Conservation (phyloP, 2,888 invertebrate species). For the Eurois occulta region DNA sequence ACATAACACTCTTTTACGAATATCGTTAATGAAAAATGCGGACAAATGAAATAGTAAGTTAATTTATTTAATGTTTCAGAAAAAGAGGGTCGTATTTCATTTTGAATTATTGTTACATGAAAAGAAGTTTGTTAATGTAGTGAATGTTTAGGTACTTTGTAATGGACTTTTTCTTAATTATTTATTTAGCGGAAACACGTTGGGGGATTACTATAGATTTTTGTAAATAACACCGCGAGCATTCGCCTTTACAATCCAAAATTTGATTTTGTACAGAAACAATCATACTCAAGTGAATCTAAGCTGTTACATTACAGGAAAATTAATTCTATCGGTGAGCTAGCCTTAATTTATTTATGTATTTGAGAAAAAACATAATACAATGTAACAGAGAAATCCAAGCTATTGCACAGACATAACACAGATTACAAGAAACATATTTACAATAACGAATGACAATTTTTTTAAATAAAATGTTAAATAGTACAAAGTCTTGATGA, state of each 20-base stretch:
- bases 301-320: too few species aligned
- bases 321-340: too few species aligned
- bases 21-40: slow-evolving; percentile 8
- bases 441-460: too few species aligned
- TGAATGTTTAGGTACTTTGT: not conserved
- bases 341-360: too few species aligned
- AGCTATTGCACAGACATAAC: too few species aligned
- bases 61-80: slow-evolving; percentile 33
- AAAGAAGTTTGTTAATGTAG: slow-evolving; percentile 9
- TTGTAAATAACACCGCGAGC: not conserved
- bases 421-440: too few species aligned
- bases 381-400: too few species aligned
- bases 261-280: not conserved
- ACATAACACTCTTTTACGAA: slow-evolving; percentile 16
- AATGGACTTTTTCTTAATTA: slow-evolving; percentile 27
- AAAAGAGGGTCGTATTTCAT: slow-evolving; percentile 40
- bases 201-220: not conserved
- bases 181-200: not conserved
- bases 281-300: too few species aligned
- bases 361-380: too few species aligned
- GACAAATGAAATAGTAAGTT: slow-evolving; percentile 20
- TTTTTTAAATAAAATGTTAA: too few species aligned
- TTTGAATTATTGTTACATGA: slow-evolving; percentile 30
- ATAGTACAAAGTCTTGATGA: not conserved
- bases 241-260: too few species aligned